Evolutionary conservation across 1,140 invertebrate genomes (phyloP), one percentile per base, ranked within the genome.

Genomic region (Metopolophium dirhodum): DNA sequence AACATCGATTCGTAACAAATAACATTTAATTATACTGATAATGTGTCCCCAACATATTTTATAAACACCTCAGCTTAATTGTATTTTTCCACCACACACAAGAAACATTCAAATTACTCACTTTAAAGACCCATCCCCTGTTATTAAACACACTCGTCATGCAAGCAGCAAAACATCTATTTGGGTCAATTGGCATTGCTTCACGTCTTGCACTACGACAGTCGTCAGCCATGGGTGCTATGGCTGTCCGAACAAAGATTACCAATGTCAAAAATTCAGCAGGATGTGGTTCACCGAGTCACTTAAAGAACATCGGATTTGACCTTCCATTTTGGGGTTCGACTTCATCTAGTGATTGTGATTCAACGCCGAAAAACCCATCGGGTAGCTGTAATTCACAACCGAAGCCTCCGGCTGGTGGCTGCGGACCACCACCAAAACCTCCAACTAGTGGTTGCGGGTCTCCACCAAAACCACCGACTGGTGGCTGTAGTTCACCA

Each of bases 191-290:
- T 6, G 4, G 18, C 30, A 7, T 4, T n/a, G 30, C 61, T 1
- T 68, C 61, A 8, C 61, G 61, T n/a, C 4, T n/a, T 2, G 30
- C 3, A 6, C 3, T n/a, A n/a, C 30, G 14, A 18, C 11, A 18
- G 14, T 18, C 30, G 1, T 18, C 30, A 68, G n/a, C 3, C 30
- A 4, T 11, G 9, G 0, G 0, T 4, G 9, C 9, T 68, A 11
- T 3, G 3, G 9, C 30, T 3, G 14, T 7, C 14, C 30, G 61
- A 30, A 18, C 14, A 0, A 14, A 18, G 4, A n/a, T 30, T 68
- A n/a, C 11, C 6, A n/a, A 68, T n/a, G 2, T 68, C 4, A 0
- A 1, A 18, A n/a, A 68, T 68, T 4, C 4, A 68, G n/a, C 4
- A 30, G 26, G 4, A 26, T 68, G 61, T n/a, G 61, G 61, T 68